Percentiles rank a stretch among this genome's conserved stretches.
These are phyloP conservation scores for Gasterosteus aculeatus DNA, from an alignment of 2,113 vertebrate species.

Conservation along the genomic window DNA sequence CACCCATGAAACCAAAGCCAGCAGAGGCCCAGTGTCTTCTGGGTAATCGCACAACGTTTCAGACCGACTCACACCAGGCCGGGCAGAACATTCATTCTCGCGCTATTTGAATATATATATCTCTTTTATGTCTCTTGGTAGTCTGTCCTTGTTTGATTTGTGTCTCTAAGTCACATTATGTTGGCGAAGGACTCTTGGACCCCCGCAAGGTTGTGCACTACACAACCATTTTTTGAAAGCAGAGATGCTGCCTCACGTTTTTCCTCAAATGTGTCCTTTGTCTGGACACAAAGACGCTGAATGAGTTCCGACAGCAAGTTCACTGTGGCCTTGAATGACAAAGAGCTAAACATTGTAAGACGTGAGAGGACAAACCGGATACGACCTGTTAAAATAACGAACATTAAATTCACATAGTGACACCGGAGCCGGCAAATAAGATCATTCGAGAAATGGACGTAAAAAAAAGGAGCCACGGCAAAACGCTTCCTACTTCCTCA, in stretches of 20 bases:
- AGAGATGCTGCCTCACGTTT: background rate
- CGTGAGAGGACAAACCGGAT: background rate
- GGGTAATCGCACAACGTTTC: slow-evolving; percentile 34
- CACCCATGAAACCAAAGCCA: slow-evolving; percentile 30
- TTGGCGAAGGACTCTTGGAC: background rate
- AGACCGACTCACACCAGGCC: slow-evolving; percentile 24
- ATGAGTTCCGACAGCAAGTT: background rate
- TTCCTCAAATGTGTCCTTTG: slow-evolving; percentile 5
- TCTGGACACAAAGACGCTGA: background rate
- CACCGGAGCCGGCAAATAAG: slow-evolving; percentile 27
- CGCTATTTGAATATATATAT: background rate
- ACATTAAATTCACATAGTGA: slow-evolving; percentile 17
- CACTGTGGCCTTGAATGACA: slow-evolving; percentile 10
- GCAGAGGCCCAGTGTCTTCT: slow-evolving; percentile 13
- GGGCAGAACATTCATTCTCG: slow-evolving; percentile 5
- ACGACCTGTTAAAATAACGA: slow-evolving; percentile 1
- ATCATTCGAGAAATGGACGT: slow-evolving; percentile 17
- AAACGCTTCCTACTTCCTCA: slow-evolving; percentile 21
- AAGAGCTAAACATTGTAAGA: background rate
- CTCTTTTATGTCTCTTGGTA: background rate
- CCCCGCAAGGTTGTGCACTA: background rate
- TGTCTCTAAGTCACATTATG: background rate
- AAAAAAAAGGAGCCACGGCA: slow-evolving; percentile 15
- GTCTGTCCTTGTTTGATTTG: too few species aligned
- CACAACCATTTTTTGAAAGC: background rate